Evolutionary conservation across 2,888 invertebrate species (phyloP).

Genomic region (Diarsia mendica): DNA sequence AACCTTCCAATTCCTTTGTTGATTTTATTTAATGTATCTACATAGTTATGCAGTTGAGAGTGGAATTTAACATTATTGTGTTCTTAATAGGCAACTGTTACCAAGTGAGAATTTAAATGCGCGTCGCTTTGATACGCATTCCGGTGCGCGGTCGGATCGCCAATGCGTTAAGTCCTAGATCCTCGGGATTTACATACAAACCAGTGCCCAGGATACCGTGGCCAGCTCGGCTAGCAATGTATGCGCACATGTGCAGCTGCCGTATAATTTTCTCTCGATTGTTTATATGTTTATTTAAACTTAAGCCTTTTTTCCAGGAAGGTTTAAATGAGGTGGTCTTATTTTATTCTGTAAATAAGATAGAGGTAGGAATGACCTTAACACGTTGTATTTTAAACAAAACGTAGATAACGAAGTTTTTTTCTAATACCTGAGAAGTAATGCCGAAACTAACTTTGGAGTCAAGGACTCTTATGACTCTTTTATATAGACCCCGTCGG

Average conservation of each 20-base stretch:
- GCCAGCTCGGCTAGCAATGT: slow-evolving; percentile 14
- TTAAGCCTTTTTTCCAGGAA: neutral
- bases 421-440: neutral
- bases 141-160: slow-evolving; percentile 32
- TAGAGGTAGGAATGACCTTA: too few relatives aligned
- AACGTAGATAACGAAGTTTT: neutral
- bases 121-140: slow-evolving; percentile 24
- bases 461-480: neutral
- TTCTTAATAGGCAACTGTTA: neutral
- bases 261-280: slow-evolving; percentile 44
- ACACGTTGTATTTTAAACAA: neutral
- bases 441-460: neutral
- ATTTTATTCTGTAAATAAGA: neutral
- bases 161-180: slow-evolving; percentile 59
- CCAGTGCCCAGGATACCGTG: slow-evolving; percentile 38
- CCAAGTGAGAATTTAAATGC: slow-evolving; percentile 7
- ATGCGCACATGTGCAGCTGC: slow-evolving; percentile 52
- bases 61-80: neutral
- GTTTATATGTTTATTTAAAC: slow-evolving; percentile 47
- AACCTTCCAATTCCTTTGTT: too few relatives aligned
- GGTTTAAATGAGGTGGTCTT: neutral
- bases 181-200: slow-evolving; percentile 56
- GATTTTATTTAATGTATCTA: too few relatives aligned
- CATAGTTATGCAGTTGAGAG: too few relatives aligned
- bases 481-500: too few relatives aligned